Evolutionary conservation across 2,113 vertebrate species (phyloP).

Genomic region (Sardina pilchardus): DNA sequence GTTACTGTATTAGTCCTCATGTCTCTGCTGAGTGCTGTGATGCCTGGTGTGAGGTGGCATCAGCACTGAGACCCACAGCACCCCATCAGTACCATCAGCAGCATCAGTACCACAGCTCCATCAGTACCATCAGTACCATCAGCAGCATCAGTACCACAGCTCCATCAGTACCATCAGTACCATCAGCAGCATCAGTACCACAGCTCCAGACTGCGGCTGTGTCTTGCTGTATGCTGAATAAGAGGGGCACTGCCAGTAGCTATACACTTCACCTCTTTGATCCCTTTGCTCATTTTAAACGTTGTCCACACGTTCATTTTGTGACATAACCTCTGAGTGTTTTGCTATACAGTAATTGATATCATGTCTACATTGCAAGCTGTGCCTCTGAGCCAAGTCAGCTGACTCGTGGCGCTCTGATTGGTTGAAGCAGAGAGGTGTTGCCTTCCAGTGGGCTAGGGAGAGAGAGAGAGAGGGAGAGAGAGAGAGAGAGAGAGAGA

Average conservation of each 20-base stretch:
- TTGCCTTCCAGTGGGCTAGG: background rate
- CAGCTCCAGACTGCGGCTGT: background rate
- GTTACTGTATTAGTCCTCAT: background rate
- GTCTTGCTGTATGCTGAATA: background rate
- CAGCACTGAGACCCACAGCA: background rate
- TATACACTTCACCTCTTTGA: no score
- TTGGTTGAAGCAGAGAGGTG: constrained; percentile 7
- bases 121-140: no score
- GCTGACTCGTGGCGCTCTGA: background rate
- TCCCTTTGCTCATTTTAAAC: no score
- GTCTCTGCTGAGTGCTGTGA: background rate
- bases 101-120: background rate
- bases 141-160: no score
- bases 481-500: no score
- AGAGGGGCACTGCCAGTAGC: background rate
- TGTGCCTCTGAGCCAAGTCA: background rate
- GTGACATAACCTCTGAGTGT: no score
- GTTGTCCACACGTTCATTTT: no score
- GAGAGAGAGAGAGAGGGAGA: no score
- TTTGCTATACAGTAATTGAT: background rate
- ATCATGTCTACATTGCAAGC: background rate
- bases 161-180: no score
- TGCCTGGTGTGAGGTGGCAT: background rate
- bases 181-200: background rate
- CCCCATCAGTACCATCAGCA: no score